phyloP scores from a whole-genome alignment of 2,113 vertebrate species.

The Charina bottae region DNA sequence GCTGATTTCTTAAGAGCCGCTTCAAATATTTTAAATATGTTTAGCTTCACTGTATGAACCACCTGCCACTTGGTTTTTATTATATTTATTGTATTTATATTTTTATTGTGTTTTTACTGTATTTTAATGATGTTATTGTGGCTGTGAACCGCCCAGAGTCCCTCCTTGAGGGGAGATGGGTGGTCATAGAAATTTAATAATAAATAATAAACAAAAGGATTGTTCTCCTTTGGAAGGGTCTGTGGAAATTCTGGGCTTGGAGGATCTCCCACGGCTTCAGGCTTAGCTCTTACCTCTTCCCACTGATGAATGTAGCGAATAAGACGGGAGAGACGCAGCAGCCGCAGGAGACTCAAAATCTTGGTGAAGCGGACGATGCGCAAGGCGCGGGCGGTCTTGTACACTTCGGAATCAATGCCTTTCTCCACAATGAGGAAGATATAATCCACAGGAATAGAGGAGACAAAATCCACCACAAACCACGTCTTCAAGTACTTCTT shows the following conservation, averaged over 20 bases:
- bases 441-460: constrained; percentile 98
- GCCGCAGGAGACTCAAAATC: constrained; percentile 90
- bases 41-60: too few relatives aligned
- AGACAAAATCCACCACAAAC: constrained; percentile 98
- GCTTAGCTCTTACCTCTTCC: constrained; percentile 85
- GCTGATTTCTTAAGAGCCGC: too few relatives aligned
- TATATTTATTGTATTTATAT: too few relatives aligned
- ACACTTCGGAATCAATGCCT: constrained; percentile 96
- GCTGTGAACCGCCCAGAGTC: too few relatives aligned
- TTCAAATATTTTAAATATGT: too few relatives aligned
- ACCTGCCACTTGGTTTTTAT: too few relatives aligned
- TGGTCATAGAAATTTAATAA: too few relatives aligned
- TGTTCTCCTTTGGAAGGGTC: background rate
- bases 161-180: too few relatives aligned
- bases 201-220: too few relatives aligned
- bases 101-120: too few relatives aligned
- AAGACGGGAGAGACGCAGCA: constrained; percentile 90
- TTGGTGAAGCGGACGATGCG: constrained; percentile 97
- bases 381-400: constrained; percentile 93
- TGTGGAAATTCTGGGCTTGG: background rate
- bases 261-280: background rate
- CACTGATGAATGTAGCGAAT: constrained; percentile 98
- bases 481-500: constrained; percentile 94
- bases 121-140: too few relatives aligned
- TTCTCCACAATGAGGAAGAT: constrained; percentile 99